Conservation (phyloP, 2,797 vertebrate species). For the Coregonus ussuriensis region DNA sequence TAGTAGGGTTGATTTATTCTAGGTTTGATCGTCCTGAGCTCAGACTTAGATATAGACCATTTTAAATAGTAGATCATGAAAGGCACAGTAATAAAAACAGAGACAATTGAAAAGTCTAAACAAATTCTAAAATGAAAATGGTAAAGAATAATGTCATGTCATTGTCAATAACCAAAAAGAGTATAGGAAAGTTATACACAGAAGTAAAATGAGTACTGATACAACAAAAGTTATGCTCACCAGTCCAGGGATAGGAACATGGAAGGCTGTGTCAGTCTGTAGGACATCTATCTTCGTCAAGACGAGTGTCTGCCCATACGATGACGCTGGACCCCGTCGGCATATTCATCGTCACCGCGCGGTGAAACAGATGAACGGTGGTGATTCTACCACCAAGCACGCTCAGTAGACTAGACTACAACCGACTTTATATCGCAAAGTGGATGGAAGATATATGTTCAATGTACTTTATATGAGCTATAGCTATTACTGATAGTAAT, state of each 20-base stretch:
- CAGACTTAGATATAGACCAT: not conserved
- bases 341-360: not conserved
- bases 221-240: too few relatives aligned
- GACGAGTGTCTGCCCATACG: not conserved
- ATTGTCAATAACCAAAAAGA: too few relatives aligned
- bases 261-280: not conserved
- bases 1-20: not conserved
- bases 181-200: too few relatives aligned
- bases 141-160: too few relatives aligned
- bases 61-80: not conserved
- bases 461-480: not conserved
- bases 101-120: too few relatives aligned
- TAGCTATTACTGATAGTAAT: not conserved
- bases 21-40: not conserved
- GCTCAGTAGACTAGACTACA: not conserved
- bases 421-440: conserved; percentile 51
- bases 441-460: not conserved
- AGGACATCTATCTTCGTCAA: not conserved
- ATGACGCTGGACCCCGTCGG: not conserved
- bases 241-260: too few relatives aligned
- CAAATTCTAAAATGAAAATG: not conserved
- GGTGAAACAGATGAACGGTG: not conserved
- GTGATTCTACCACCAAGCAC: not conserved
- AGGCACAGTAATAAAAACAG: not conserved
- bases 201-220: too few relatives aligned